Conservation (phyloP, 37 sponge, comb jelly and placozoan species). For the Beroe forskalii region DNA sequence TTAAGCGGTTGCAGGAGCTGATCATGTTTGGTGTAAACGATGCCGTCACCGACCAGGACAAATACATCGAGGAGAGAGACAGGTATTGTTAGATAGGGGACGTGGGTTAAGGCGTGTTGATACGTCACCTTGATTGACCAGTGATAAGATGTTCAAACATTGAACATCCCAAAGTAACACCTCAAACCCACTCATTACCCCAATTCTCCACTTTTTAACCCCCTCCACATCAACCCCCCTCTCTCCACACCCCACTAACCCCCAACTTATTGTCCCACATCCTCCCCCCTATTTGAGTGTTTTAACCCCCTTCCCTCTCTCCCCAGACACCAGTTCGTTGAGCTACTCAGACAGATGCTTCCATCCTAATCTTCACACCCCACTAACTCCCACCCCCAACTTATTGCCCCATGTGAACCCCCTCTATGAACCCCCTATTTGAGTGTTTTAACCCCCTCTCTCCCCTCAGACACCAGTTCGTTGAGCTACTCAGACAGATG, state of each 20-base stretch:
- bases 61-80: slow-evolving; percentile 28
- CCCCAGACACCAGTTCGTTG: slow-evolving; percentile 43
- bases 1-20: slow-evolving; percentile 18
- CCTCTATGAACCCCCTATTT: no score
- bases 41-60: slow-evolving; percentile 50
- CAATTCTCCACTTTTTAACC: neutral
- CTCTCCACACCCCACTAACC: neutral
- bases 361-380: neutral
- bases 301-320: no score
- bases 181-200: no score
- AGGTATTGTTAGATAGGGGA: neutral
- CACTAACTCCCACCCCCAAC: neutral
- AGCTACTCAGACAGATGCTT: slow-evolving; percentile 35
- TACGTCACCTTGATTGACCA: neutral
- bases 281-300: neutral
- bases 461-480: slow-evolving; percentile 15
- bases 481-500: slow-evolving; percentile 41
- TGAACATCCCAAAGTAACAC: no score
- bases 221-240: neutral
- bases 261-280: neutral
- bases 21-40: slow-evolving; percentile 13
- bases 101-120: neutral
- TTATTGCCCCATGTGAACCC: neutral
- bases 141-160: no score
- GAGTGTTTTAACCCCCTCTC: no score